Conservation (phyloP, 2,113 vertebrate genomes). For the Haliaeetus leucogaster region DNA sequence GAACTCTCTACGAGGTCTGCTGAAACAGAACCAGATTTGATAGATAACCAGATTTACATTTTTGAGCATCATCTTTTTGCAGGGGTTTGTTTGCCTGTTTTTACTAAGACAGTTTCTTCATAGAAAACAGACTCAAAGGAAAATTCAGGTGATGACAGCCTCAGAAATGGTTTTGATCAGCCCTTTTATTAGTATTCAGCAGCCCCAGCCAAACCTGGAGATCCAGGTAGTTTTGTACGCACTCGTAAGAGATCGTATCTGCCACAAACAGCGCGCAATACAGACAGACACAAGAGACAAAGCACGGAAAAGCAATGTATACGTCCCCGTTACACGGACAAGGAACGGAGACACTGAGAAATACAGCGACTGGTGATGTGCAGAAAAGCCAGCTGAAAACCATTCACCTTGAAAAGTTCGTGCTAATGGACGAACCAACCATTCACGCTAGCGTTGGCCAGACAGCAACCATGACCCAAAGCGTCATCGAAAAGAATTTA, state of each 20-base stretch:
- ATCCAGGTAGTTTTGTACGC: neutral
- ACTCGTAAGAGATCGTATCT: neutral
- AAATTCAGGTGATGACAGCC: neutral
- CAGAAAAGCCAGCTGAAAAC: neutral
- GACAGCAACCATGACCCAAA: neutral
- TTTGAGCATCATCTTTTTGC: neutral
- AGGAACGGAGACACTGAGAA: accelerated
- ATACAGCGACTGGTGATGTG: accelerated
- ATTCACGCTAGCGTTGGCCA: accelerated
- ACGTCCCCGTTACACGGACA: accelerated
- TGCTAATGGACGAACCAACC: neutral
- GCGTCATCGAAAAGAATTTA: neutral
- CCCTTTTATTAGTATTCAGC: neutral
- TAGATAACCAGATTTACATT: neutral
- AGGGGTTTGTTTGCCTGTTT: neutral
- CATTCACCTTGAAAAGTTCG: neutral
- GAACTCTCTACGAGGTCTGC: neutral
- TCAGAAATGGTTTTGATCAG: neutral
- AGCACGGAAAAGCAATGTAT: neutral
- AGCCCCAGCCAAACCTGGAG: neutral
- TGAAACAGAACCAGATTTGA: neutral
- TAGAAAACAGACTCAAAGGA: neutral
- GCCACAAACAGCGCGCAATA: accelerated
- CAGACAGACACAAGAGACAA: neutral
- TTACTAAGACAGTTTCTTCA: neutral